phyloP scores from a whole-genome alignment of 1,140 invertebrate genomes.

The Glomeris maerens region DNA sequence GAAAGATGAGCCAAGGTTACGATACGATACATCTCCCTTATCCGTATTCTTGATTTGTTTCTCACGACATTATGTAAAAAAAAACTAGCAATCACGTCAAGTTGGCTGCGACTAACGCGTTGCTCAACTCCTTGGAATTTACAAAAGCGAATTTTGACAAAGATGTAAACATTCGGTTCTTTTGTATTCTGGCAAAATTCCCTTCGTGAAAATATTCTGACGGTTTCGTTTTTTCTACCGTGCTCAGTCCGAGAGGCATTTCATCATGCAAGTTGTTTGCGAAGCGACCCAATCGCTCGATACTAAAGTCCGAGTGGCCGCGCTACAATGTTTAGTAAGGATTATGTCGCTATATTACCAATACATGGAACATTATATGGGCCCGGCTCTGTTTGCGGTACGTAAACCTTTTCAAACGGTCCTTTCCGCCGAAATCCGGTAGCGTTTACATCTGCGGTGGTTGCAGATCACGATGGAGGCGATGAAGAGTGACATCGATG shows the following conservation, averaged over 20 bases:
- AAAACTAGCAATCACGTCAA: slow-evolving; percentile 59
- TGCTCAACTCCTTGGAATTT: slow-evolving; percentile 97
- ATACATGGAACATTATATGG: slow-evolving; percentile 99
- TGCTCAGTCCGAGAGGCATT: slow-evolving; percentile 80
- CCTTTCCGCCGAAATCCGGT: neutral
- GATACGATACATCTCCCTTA: no score
- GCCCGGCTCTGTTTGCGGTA: slow-evolving; percentile 87
- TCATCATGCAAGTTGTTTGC: slow-evolving; percentile 99
- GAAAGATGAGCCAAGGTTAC: slow-evolving; percentile 51
- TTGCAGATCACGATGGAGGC: slow-evolving; percentile 86
- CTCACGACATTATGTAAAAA: no score
- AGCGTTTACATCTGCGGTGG: neutral
- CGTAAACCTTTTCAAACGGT: slow-evolving; percentile 22
- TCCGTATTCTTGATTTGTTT: no score
- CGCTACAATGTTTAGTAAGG: slow-evolving; percentile 95
- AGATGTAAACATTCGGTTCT: slow-evolving; percentile 50
- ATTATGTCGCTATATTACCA: slow-evolving; percentile 98
- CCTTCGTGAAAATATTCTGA: no score
- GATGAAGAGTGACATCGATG: slow-evolving; percentile 93
- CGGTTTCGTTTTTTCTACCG: no score
- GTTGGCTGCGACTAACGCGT: slow-evolving; percentile 87
- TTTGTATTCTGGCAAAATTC: no score
- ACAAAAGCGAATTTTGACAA: slow-evolving; percentile 97
- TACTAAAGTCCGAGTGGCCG: slow-evolving; percentile 80
- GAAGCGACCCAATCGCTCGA: slow-evolving; percentile 55